Evolutionary conservation across 2,888 invertebrate genomes (phyloP).

Genomic region (Caradrina clavipalpis): DNA sequence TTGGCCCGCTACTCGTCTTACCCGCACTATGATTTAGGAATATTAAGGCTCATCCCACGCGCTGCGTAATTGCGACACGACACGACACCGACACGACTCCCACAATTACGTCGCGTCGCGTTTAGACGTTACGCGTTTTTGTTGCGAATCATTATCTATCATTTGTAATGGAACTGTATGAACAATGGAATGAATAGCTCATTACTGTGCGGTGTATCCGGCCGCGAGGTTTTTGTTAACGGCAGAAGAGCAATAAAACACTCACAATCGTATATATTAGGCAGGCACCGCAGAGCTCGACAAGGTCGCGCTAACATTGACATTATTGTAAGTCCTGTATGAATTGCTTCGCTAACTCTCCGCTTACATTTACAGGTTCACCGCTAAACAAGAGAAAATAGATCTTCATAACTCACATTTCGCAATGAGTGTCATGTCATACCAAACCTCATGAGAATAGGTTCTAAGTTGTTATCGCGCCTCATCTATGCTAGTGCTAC

Average conservation of each 20-base stretch:
- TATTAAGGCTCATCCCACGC: conserved; percentile 72
- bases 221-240: conserved; percentile 53
- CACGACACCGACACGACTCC: conserved; percentile 49
- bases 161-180: conserved; percentile 48
- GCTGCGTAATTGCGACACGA: conserved; percentile 60
- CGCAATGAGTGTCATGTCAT: background rate
- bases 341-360: background rate
- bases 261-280: conserved; percentile 24
- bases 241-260: conserved; percentile 43
- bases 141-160: conserved; percentile 60
- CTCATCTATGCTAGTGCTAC: background rate
- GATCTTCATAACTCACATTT: background rate
- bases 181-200: conserved; percentile 63
- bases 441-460: background rate
- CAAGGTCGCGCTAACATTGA: conserved; percentile 9
- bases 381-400: too few relatives aligned
- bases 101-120: conserved; percentile 37
- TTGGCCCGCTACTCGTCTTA: conserved; percentile 73
- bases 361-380: background rate
- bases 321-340: conserved; percentile 7
- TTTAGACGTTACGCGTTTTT: conserved; percentile 51
- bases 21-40: conserved; percentile 76
- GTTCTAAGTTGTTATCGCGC: background rate
- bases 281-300: background rate
- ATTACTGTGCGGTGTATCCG: conserved; percentile 60